phyloP scores from a whole-genome alignment of 2,113 vertebrate species.

The Pampusana beccarii region DNA sequence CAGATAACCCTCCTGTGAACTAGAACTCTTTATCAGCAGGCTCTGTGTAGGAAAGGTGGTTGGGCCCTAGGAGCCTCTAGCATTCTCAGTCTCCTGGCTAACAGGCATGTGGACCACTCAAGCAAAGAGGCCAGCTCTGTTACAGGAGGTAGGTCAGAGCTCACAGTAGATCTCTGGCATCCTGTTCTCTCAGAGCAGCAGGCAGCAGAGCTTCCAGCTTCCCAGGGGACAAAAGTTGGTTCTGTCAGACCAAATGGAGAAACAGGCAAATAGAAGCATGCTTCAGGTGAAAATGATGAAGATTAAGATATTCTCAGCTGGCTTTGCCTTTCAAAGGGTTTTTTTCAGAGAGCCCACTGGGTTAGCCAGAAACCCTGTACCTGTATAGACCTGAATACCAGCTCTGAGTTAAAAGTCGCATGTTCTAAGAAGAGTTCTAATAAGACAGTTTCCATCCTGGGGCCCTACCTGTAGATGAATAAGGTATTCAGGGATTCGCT shows the following conservation, averaged over 20 bases:
- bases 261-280: neutral
- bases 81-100: neutral
- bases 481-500: slow-evolving; percentile 94
- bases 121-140: neutral
- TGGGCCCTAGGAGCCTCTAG: neutral
- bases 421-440: neutral
- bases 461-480: slow-evolving; percentile 87
- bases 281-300: neutral
- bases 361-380: neutral
- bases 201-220: neutral
- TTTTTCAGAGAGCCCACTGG: neutral
- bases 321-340: neutral
- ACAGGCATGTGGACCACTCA: neutral
- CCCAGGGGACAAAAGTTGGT: neutral
- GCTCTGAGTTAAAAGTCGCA: neutral
- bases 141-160: neutral
- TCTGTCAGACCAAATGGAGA: neutral
- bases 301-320: neutral
- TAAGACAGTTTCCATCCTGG: neutral
- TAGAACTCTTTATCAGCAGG: neutral
- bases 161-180: neutral
- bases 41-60: neutral
- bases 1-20: neutral
- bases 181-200: neutral
- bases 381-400: neutral